These are phyloP conservation scores for Heterohyrax brucei DNA, from an alignment of 2,797 vertebrate species.

Conservation along the genomic window DNA sequence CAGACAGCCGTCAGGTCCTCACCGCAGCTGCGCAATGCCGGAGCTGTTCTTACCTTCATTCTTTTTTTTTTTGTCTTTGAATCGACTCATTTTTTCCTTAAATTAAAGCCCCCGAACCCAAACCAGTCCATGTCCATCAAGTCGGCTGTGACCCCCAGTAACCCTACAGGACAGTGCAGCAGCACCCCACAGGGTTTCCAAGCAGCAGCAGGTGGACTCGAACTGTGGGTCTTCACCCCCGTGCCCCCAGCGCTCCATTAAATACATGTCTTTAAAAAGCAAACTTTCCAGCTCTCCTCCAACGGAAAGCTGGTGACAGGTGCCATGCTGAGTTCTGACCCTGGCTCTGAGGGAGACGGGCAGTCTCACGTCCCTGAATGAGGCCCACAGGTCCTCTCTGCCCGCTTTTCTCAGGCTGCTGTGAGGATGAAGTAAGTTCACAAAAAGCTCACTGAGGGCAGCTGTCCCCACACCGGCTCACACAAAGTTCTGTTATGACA, in stretches of 20 bases:
- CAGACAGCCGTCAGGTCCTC: background rate
- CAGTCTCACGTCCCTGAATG: background rate
- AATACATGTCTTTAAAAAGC: background rate
- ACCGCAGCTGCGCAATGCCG: background rate
- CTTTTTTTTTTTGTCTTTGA: background rate
- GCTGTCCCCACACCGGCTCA: rapidly evolving
- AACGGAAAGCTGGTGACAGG: background rate
- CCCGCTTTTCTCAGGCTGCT: too few species aligned
- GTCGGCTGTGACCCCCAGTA: too few species aligned
- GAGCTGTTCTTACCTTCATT: background rate
- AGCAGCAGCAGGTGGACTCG: too few species aligned
- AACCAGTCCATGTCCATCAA: too few species aligned
- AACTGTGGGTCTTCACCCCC: too few species aligned
- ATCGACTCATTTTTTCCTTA: background rate
- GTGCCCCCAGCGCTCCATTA: background rate
- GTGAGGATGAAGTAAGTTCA: too few species aligned
- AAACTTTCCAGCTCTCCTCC: background rate
- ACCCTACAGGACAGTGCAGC: too few species aligned
- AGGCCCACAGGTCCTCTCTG: background rate
- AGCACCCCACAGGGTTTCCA: too few species aligned
- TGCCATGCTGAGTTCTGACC: background rate
- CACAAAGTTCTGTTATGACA: rapidly evolving
- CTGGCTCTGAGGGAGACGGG: background rate
- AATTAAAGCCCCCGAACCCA: background rate
- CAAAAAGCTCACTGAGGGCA: rapidly evolving